These are phyloP conservation scores for Morelia viridis DNA, from an alignment of 2,797 vertebrate genomes.

Conservation along the genomic window DNA sequence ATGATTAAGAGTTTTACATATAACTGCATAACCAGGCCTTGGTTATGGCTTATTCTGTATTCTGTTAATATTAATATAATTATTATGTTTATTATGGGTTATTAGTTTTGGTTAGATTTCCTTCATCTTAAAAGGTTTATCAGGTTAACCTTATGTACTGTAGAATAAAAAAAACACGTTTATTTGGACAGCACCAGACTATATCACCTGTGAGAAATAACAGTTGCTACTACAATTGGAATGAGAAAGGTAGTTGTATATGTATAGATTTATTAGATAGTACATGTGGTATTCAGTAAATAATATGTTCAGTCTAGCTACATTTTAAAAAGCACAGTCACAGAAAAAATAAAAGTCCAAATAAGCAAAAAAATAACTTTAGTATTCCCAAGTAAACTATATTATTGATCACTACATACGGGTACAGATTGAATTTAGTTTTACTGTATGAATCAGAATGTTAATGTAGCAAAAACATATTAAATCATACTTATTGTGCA, in stretches of 20 bases:
- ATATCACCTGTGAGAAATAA: no score
- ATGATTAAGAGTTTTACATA: background rate
- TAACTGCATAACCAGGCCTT: no score
- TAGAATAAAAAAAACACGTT: background rate
- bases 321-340: background rate
- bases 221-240: background rate
- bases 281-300: background rate
- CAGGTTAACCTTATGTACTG: background rate
- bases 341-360: background rate
- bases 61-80: background rate
- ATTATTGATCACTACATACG: background rate
- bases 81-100: background rate
- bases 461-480: background rate
- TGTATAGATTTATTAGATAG: no score
- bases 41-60: no score
- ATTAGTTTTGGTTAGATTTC: background rate
- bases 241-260: background rate
- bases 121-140: background rate
- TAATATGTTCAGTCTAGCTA: background rate
- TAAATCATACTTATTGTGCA: background rate
- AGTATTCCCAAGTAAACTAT: background rate
- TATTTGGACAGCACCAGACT: background rate
- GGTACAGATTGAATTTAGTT: background rate
- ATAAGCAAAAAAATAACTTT: background rate
- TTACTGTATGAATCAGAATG: background rate